Percentiles rank a stretch among this genome's conserved stretches.
Conservation (phyloP, 1,140 invertebrate genomes). For the Colletes latitarsis region DNA sequence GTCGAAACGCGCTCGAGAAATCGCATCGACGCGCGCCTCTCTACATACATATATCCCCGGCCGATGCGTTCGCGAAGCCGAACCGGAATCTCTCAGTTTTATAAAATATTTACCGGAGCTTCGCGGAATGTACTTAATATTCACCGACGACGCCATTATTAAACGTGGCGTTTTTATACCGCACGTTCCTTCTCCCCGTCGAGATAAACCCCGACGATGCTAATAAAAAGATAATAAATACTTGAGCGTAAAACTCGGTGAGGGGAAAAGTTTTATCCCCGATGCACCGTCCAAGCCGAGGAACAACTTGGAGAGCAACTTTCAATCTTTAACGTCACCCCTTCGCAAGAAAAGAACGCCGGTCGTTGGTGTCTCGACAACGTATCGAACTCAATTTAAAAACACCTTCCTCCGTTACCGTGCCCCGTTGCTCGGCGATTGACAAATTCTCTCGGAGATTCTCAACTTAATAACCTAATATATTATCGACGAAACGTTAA, state of each 20-base stretch:
- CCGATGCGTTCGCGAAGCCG: neutral
- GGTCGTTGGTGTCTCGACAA: conserved; percentile 11
- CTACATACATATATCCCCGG: neutral
- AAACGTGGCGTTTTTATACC: conserved; percentile 32
- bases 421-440: no score
- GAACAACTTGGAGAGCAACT: conserved; percentile 7
- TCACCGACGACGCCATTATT: conserved; percentile 14
- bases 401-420: conserved; percentile 1
- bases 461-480: conserved; percentile 10
- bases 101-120: conserved; percentile 26
- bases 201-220: conserved; percentile 31
- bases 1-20: conserved; percentile 24
- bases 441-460: conserved; percentile 4
- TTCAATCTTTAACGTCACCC: conserved; percentile 37
- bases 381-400: conserved; percentile 21
- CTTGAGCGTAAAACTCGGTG: conserved; percentile 44
- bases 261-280: conserved; percentile 35
- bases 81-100: neutral
- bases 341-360: conserved; percentile 25
- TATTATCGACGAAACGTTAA: neutral
- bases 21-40: neutral
- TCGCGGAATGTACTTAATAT: conserved; percentile 20
- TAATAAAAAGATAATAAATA: conserved; percentile 61
- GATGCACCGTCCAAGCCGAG: neutral
- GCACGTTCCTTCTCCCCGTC: neutral